Evolutionary conservation across 2,797 vertebrate species (phyloP), one percentile per base, ranked within the genome.

Genomic region (Acomys russatus): DNA sequence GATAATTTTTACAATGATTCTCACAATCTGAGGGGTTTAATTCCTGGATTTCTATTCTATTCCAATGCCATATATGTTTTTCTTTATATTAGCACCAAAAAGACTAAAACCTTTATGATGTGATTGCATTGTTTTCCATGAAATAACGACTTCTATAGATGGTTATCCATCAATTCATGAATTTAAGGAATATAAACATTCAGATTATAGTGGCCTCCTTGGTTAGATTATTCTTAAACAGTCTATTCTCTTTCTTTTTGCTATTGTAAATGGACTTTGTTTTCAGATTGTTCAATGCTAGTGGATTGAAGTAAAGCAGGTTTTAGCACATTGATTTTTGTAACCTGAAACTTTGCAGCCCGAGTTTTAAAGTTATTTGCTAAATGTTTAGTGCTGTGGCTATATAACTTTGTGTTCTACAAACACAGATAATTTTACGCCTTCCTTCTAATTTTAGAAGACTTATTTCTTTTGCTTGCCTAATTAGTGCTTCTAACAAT

Each of bases 401-500:
- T 51, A 66, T 51, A 64, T 77, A 22, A 49, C 33, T n/a, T 49
- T n/a, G 61, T 64, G 28, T 64, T 56, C 30, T 90, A 76, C 33
- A 90, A 78, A 66, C 54, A 74, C 7, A 54, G 44, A 66, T 18
- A 90, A 63, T 64, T 89, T 89, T 76, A 89, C 9, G 35, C 35
- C 20, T 54, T 66, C 59, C 74, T n/a, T 64, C 51, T 11, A 10
- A 68, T 90, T 78, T 78, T 71, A 28, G 71, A 76, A 51, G 30
- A n/a, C 44, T 28, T 63, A 88, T 49, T 66, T 90, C 38, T 15
- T 64, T 78, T 90, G 20, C 49, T 38, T 68, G 25, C 44, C 14
- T 79, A 79, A 79, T 54, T 88, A 30, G n/a, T 88, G 54, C n/a
- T 74, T 88, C 14, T 74, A 74, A 73, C 56, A 88, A 61, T 74